Base-by-base conservation (phyloP, 2,797 vertebrate genomes). In the Lacerta agilis region DNA sequence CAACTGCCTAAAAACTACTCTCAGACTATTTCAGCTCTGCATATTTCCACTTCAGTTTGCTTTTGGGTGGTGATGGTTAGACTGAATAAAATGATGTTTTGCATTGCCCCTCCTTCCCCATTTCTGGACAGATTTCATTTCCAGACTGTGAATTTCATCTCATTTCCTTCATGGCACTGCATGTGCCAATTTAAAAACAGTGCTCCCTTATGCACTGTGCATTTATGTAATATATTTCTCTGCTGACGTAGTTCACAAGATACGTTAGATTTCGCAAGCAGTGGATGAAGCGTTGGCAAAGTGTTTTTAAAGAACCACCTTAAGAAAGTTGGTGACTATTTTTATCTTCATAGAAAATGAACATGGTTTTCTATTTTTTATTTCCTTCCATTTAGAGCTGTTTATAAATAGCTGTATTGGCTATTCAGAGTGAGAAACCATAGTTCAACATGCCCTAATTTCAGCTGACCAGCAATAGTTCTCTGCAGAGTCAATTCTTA, bases 71-170 rank as follows among this genome's bases (percentile, higher is more conserved):
- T 55, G 61, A 83, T 77, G 75, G 87, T 87, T 72, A 89, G 86
- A 94, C 92, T 91, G 94, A 96, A 94, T 91, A 75, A 95, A 94
- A 67, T 38, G 92, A 0, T 0, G 7, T 61, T 90, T 89, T 87
- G 25, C 73, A 27, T 61, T 49, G 38, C n/a, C n/a, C n/a, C 58
- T 73, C 79, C 41, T 64, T 0, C 0, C 33, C 90, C 86, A 78
- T 92, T 58, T 90, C 92, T 94, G 92, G 92, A 91, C 93, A 92
- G 94, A 93, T 86, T 93, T 93, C 86, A 89, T 93, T 94, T 93
- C 82, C 93, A 93, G 95, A 91, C 94, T 94, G 86, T 83, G 89
- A 95, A 86, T 91, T 94, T 92, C 83, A 90, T 87, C 88, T 95
- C 86, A 90, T 94, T 95, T 93, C 94, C 95, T 95, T 89, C 18